Evolutionary conservation across 1,140 invertebrate genomes (phyloP).

Genomic region (Drosophila simulans): DNA sequence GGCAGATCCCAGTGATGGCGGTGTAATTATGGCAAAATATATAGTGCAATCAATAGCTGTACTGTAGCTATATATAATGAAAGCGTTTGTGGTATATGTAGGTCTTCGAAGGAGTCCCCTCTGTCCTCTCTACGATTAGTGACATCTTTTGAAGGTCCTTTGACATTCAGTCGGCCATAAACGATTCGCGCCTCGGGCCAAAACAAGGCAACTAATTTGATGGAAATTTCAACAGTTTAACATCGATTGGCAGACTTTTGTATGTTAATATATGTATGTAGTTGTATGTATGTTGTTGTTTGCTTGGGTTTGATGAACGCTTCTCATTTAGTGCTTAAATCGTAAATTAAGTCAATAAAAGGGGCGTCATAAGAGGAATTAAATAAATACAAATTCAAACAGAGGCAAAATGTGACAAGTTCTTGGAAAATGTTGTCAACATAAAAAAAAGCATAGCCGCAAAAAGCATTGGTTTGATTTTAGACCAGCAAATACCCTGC

Average conservation of each 20-base stretch:
- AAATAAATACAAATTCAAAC: conserved; percentile 57
- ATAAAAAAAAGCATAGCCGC: conserved; percentile 21
- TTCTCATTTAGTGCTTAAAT: conserved; percentile 43
- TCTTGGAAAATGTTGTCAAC: conserved; percentile 59
- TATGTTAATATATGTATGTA: not conserved
- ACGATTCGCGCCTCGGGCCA: conserved; percentile 42
- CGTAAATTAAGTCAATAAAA: conserved; percentile 74
- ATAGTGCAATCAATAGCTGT: conserved; percentile 37
- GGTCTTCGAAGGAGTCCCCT: conserved; percentile 1
- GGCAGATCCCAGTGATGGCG: conserved; percentile 22
- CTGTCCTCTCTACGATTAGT: not conserved
- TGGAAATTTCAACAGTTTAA: conserved; percentile 30
- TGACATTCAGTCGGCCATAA: conserved; percentile 54
- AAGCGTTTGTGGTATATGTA: conserved; percentile 11
- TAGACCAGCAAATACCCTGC: conserved; percentile 11
- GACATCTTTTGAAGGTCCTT: conserved; percentile 49
- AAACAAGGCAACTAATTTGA: conserved; percentile 75
- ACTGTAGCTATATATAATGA: conserved; percentile 28
- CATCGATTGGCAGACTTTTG: conserved; percentile 19
- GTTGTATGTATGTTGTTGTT: conserved; percentile 7
- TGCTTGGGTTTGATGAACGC: conserved; percentile 25
- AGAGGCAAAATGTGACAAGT: conserved; percentile 60
- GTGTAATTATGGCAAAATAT: conserved; percentile 43
- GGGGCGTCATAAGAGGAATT: conserved; percentile 55
- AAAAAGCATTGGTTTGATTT: not conserved